Conservation (phyloP, 2,113 vertebrate species). For the Bujurquina vittata region DNA sequence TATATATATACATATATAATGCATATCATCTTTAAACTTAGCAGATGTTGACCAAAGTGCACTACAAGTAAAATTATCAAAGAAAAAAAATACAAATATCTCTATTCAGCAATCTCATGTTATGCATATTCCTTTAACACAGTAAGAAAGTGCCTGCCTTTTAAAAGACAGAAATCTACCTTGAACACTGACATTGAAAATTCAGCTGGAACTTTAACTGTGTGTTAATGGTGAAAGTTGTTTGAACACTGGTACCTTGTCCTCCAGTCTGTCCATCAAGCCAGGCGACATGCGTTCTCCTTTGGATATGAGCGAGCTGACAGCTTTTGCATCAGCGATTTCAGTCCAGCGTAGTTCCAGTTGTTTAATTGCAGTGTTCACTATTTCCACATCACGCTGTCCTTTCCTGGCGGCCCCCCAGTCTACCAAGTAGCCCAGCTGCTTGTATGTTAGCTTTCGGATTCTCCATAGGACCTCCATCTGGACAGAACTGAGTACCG, state of each 20-base stretch:
- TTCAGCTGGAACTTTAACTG: background rate
- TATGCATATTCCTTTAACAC: background rate
- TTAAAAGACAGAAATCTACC: background rate
- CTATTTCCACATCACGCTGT: constrained; percentile 60
- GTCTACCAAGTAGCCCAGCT: constrained; percentile 78
- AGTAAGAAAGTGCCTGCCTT: background rate
- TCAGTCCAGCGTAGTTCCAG: constrained; percentile 93
- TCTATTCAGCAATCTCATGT: background rate
- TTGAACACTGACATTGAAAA: background rate
- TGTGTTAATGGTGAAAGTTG: background rate
- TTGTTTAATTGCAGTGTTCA: constrained; percentile 80
- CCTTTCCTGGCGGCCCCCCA: constrained; percentile 66
- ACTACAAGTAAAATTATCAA: too few species aligned
- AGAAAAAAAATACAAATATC: too few species aligned
- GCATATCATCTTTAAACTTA: too few species aligned
- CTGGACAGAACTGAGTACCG: constrained; percentile 79
- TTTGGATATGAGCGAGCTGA: constrained; percentile 80
- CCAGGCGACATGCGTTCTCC: constrained; percentile 71
- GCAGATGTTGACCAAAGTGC: too few species aligned
- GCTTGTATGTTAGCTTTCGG: constrained; percentile 81
- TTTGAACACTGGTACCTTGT: constrained; percentile 84
- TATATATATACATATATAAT: too few species aligned
- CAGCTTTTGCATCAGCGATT: constrained; percentile 76
- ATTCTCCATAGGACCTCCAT: constrained; percentile 90
- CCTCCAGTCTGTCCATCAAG: constrained; percentile 88